These are phyloP conservation scores for Hartigia nigra DNA, from an alignment of 2,888 invertebrate species.

Conservation along the genomic window DNA sequence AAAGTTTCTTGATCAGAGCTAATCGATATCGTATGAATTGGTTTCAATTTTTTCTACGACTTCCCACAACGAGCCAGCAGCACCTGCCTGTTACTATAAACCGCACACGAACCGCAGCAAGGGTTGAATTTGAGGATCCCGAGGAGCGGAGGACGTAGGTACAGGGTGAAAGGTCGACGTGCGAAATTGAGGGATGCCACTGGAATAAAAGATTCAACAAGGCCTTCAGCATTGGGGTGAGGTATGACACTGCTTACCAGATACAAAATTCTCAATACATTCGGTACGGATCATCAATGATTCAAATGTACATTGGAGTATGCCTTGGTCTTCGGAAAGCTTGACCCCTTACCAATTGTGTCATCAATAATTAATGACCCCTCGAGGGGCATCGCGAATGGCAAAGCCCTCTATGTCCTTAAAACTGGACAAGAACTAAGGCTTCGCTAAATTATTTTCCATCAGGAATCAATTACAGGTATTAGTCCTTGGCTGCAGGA, in stretches of 20 bases:
- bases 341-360: background rate
- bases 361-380: background rate
- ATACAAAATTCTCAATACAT: constrained; percentile 6
- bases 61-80: background rate
- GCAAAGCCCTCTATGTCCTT: background rate
- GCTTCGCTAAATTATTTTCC: background rate
- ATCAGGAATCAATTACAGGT: background rate
- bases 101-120: background rate
- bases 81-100: background rate
- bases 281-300: constrained; percentile 21
- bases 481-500: background rate
- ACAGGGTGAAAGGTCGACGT: background rate
- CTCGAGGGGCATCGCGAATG: background rate
- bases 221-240: constrained; percentile 1
- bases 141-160: background rate
- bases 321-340: constrained; percentile 16
- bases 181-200: constrained; percentile 9
- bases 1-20: background rate
- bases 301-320: constrained; percentile 22
- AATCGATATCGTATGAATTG: background rate
- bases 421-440: background rate
- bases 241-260: constrained; percentile 1
- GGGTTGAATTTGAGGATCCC: background rate
- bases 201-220: constrained; percentile 5
- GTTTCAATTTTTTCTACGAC: background rate